phyloP scores from a whole-genome alignment of 2,797 vertebrate genomes.

The Rallus crepitans region DNA sequence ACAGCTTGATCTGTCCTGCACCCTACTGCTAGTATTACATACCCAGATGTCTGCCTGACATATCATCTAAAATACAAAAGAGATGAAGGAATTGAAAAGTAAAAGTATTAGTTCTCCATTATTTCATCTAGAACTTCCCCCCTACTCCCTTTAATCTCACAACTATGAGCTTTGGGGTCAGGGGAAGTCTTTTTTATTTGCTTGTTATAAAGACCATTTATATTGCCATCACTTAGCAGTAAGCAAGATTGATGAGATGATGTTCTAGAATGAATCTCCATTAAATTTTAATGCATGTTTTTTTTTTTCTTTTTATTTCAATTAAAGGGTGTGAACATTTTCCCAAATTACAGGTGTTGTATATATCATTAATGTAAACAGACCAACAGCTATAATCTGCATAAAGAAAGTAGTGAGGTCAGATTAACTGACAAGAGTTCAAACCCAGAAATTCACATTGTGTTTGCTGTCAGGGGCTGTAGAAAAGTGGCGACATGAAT shows the following conservation, averaged over 20 bases:
- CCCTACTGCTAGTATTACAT: slow-evolving; percentile 13
- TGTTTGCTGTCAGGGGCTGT: neutral
- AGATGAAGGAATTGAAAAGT: neutral
- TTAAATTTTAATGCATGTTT: neutral
- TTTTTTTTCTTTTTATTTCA: neutral
- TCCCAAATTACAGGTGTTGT: neutral
- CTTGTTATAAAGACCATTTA: neutral
- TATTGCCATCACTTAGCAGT: neutral
- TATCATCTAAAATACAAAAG: neutral
- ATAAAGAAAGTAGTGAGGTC: neutral
- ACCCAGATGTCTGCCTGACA: slow-evolving; percentile 45
- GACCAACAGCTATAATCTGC: neutral
- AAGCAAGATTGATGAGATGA: neutral
- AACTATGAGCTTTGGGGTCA: neutral
- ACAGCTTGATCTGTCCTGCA: slow-evolving; percentile 50
- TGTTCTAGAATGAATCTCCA: neutral
- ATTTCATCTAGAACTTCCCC: neutral
- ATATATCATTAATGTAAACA: neutral
- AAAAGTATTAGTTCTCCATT: neutral
- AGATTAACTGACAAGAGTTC: neutral
- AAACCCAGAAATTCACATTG: neutral
- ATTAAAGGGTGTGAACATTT: neutral
- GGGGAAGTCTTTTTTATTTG: neutral
- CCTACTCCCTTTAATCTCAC: neutral
- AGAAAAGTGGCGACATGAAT: neutral